Base-by-base conservation (phyloP, 2,113 vertebrate genomes). In the Gymnarchus niloticus region DNA sequence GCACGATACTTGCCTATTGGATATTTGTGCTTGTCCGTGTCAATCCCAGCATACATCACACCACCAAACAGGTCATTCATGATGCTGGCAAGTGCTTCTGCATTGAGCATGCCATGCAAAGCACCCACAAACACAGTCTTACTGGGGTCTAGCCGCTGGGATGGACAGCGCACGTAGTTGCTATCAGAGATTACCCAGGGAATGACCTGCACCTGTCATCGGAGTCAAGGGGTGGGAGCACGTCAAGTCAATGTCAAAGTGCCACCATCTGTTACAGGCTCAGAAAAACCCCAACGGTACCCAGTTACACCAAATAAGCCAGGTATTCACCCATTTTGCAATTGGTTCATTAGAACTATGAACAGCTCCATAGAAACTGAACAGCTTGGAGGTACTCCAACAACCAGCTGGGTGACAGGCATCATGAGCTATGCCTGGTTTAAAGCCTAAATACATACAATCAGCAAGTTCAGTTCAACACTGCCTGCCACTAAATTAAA, bases 1-100 rank as follows among this genome's bases (percentile, higher is more conserved):
- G 81, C 4, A 28, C 7, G 7, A 44, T 1, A 44, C 94, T 96
- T 85, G 99, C 98, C 98, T 4, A 99, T 99, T n/a, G 98, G 98
- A 85, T 99, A 99, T 92, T 98, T 99, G 96, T 99, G 97, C 95
- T 99, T 99, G 95, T 99, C 98, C 0, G 98, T 99, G 94, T 99
- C 98, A 0, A 99, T 99, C 87, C 98, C 98, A 23, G 98, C 98
- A 0, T 99, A 99, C 92, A 98, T 95, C 88, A 99, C 98, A 0
- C 98, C 98, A 49, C 97, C 98, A 0, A 99, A 99, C 2, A 99
- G 94, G 93, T 99, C 98, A 0, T 95, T 97, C 96, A 99, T 97
- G 94, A 99, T 96, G 0, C 96, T 96, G 37, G 97, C 97, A 88
- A 99, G 91, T 25, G 97, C 98, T 91, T 99, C 98, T 0, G 98